phyloP scores from a whole-genome alignment of 2,888 invertebrate genomes.

The Eledone cirrhosa region DNA sequence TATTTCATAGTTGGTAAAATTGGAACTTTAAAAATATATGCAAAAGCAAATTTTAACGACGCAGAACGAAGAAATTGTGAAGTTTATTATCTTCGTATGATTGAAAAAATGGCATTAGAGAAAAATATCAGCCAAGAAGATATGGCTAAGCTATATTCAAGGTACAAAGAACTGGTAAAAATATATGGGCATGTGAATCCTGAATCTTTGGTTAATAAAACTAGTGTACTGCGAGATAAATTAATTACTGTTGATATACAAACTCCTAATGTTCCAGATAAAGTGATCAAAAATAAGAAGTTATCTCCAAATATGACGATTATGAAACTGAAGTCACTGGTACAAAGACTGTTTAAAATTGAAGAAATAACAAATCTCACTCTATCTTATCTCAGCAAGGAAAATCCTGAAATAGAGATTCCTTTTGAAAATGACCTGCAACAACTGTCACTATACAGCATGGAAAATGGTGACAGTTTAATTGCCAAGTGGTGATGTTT shows the following conservation, averaged over 20 bases:
- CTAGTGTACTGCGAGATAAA: constrained; percentile 6
- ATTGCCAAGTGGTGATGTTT: constrained; percentile 72
- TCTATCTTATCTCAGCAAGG: constrained; percentile 63
- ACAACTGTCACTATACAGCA: constrained; percentile 82
- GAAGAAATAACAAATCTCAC: constrained; percentile 39
- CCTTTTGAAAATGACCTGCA: constrained; percentile 83
- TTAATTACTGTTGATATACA: not conserved
- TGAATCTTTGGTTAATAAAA: not conserved
- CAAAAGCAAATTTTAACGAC: constrained; percentile 70
- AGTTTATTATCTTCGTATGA: constrained; percentile 87
- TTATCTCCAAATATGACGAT: constrained; percentile 51
- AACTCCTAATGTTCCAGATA: not conserved
- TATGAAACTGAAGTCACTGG: constrained; percentile 79
- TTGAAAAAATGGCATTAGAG: constrained; percentile 70
- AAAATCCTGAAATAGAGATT: constrained; percentile 76
- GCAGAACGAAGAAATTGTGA: constrained; percentile 86
- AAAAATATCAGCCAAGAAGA: constrained; percentile 51
- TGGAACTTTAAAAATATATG: constrained; percentile 73
- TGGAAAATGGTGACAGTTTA: constrained; percentile 84
- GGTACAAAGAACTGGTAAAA: constrained; percentile 78
- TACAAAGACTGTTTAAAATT: constrained; percentile 73
- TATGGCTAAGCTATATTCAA: constrained; percentile 74
- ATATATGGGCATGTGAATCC: constrained; percentile 51
- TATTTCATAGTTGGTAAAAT: constrained; percentile 86
- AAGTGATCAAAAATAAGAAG: not conserved